Conservation (phyloP, 1,140 invertebrate genomes). For the Daktulosphaira vitifoliae region DNA sequence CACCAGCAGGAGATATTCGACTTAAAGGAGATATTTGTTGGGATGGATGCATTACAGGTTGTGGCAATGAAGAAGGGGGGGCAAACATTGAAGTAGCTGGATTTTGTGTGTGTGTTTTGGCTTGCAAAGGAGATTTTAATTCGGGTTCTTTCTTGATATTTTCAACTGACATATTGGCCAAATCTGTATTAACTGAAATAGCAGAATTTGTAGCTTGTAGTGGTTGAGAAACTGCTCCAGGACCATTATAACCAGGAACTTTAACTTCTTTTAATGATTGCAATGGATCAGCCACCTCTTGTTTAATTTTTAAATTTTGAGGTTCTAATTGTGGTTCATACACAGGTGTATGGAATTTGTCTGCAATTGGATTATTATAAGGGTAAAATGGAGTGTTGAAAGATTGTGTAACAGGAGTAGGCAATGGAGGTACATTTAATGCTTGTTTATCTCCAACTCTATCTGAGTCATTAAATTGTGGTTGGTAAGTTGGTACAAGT, state of each 20-base stretch:
- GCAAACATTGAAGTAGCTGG: slow-evolving; percentile 24
- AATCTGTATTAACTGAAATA: slow-evolving; percentile 34
- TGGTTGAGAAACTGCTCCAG: slow-evolving; percentile 41
- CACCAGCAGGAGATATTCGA: slow-evolving; percentile 46
- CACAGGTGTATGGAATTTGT: slow-evolving; percentile 37
- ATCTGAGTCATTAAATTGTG: slow-evolving; percentile 33
- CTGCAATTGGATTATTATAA: slow-evolving; percentile 38
- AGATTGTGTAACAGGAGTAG: slow-evolving; percentile 29
- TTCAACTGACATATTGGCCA: slow-evolving; percentile 47
- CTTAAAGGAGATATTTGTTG: slow-evolving; percentile 53
- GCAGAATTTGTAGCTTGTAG: slow-evolving; percentile 37
- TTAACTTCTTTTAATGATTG: slow-evolving; percentile 72
- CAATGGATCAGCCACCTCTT: slow-evolving; percentile 63
- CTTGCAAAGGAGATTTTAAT: slow-evolving; percentile 18
- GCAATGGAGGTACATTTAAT: slow-evolving; percentile 38
- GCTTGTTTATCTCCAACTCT: slow-evolving; percentile 37
- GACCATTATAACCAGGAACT: slow-evolving; percentile 57
- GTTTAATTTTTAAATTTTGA: slow-evolving; percentile 70
- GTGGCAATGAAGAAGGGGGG: slow-evolving; percentile 56
- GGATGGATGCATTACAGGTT: slow-evolving; percentile 58
- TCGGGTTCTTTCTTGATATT: slow-evolving; percentile 69
- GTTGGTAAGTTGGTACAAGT: slow-evolving; percentile 33
- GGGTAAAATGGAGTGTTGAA: slow-evolving; percentile 37
- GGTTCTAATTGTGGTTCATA: slow-evolving; percentile 49
- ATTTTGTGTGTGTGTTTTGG: slow-evolving; percentile 19